These are phyloP conservation scores for Pocota personata DNA, from an alignment of 2,888 invertebrate genomes.

Conservation along the genomic window DNA sequence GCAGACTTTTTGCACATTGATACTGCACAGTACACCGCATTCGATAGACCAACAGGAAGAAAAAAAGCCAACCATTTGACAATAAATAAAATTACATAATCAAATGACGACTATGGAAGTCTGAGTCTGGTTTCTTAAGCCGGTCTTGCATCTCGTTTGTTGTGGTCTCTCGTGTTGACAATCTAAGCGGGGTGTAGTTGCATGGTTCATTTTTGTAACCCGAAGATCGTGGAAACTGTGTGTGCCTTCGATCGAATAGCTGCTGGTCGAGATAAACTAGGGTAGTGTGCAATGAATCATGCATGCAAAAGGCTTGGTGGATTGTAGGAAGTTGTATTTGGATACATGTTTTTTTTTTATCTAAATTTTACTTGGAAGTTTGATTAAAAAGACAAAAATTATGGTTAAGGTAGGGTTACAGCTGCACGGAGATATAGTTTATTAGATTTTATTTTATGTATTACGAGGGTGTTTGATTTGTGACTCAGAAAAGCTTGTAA, in stretches of 20 bases:
- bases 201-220: constrained; percentile 27
- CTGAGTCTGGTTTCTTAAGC: constrained; percentile 48
- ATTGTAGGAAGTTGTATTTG: constrained; percentile 36
- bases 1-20: constrained; percentile 8
- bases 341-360: not conserved
- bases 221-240: constrained; percentile 31
- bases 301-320: constrained; percentile 10
- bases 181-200: constrained; percentile 4
- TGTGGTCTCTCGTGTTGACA: constrained; percentile 35
- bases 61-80: constrained; percentile 41
- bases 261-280: constrained; percentile 36
- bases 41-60: constrained; percentile 58
- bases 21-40: constrained; percentile 8
- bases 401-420: not conserved
- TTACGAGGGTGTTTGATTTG: constrained; percentile 1
- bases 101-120: constrained; percentile 15
- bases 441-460: not conserved
- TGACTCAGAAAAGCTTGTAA: not conserved
- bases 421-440: constrained; percentile 2
- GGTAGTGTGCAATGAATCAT: constrained; percentile 56
- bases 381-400: no score
- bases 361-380: not conserved
- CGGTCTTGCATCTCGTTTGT: constrained; percentile 38
- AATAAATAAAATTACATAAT: constrained; percentile 59
- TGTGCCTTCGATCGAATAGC: constrained; percentile 10